These are phyloP conservation scores for Erannis defoliaria DNA, from an alignment of 2,888 invertebrate species.

Conservation along the genomic window DNA sequence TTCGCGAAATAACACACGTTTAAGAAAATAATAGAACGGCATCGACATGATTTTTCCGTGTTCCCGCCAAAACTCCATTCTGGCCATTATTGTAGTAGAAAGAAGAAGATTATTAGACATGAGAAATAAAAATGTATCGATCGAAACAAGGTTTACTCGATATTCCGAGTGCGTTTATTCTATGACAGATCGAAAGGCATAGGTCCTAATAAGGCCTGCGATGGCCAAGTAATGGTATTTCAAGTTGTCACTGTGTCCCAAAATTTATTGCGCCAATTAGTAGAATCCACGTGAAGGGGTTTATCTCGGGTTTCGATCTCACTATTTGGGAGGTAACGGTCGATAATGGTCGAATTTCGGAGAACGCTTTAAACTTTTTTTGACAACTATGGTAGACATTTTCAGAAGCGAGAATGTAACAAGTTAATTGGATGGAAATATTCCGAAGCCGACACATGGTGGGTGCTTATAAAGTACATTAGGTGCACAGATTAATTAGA, in stretches of 20 bases:
- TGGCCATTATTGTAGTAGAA: neutral
- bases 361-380: conserved; percentile 66
- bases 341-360: conserved; percentile 82
- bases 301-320: conserved; percentile 76
- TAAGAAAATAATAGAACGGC: too few relatives aligned
- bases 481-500: conserved; percentile 75
- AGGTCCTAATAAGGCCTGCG: conserved; percentile 67
- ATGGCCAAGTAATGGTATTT: conserved; percentile 65
- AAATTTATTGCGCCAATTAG: conserved; percentile 86
- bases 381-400: conserved; percentile 57
- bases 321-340: conserved; percentile 84
- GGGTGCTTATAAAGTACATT: conserved; percentile 66
- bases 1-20: too few relatives aligned
- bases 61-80: too few relatives aligned
- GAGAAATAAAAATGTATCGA: neutral
- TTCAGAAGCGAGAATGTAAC: conserved; percentile 85
- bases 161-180: conserved; percentile 58
- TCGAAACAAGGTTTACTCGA: neutral
- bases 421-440: conserved; percentile 84
- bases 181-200: conserved; percentile 57
- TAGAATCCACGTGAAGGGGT: conserved; percentile 78
- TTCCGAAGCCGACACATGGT: conserved; percentile 70
- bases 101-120: neutral
- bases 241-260: conserved; percentile 69
- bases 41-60: too few relatives aligned